A percentile compares a stretch with the other conserved stretches of the same genome.
Conservation (phyloP, 2,888 invertebrate species). For the Lissocephala sabroskyi region DNA sequence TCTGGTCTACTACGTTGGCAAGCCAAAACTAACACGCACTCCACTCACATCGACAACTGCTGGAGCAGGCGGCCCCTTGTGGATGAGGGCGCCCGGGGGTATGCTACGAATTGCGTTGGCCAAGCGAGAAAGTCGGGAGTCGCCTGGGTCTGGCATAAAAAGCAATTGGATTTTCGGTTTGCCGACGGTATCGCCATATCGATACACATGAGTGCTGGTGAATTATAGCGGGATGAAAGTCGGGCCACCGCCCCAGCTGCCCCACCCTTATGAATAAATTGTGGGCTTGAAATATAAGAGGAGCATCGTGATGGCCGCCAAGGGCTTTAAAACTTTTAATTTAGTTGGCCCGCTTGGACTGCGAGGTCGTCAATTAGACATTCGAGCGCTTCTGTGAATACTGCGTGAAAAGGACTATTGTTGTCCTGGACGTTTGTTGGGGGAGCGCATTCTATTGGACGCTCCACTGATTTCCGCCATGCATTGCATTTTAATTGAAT, state of each 20-base stretch:
- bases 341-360: no score
- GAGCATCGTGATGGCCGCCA: no score
- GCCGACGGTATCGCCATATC: conserved; percentile 38
- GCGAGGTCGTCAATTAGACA: no score
- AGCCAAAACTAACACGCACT: not conserved
- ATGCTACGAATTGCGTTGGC: conserved; percentile 5
- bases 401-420: no score
- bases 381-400: no score
- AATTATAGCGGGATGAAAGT: no score
- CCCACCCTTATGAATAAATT: no score
- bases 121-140: conserved; percentile 25
- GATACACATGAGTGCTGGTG: conserved; percentile 21
- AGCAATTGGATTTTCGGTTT: conserved; percentile 29
- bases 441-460: not conserved
- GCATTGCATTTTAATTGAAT: conserved; percentile 56
- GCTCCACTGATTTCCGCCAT: conserved; percentile 48
- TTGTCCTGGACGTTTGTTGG: conserved; percentile 9
- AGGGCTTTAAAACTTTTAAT: no score
- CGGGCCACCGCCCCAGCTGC: no score
- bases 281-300: no score
- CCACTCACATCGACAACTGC: not conserved
- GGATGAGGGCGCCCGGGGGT: conserved; percentile 2
- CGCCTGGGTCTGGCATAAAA: conserved; percentile 11
- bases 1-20: no score
- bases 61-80: not conserved